These are phyloP conservation scores for Drosophila nikananu DNA, from an alignment of 1,140 invertebrate species.

Conservation along the genomic window DNA sequence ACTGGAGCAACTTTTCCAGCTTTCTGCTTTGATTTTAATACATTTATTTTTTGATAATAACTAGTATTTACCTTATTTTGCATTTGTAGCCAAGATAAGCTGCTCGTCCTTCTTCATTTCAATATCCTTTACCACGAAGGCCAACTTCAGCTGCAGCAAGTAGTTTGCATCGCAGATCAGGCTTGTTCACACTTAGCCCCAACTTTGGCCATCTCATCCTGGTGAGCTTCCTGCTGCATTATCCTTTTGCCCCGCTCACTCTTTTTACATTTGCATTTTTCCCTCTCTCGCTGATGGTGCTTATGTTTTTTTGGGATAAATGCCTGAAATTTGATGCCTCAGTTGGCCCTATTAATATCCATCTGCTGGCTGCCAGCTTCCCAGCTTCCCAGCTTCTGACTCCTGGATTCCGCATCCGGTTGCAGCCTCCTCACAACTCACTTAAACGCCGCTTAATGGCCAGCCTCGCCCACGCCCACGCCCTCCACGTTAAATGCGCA, in stretches of 20 bases:
- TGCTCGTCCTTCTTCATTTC: neutral
- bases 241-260: constrained; percentile 32
- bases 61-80: neutral
- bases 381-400: neutral
- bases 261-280: constrained; percentile 39
- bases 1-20: too few relatives aligned
- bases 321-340: constrained; percentile 41
- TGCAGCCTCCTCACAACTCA: constrained; percentile 17
- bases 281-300: neutral
- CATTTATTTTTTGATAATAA: neutral
- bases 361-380: neutral
- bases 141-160: constrained; percentile 20
- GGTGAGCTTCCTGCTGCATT: neutral
- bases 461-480: too few relatives aligned
- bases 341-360: constrained; percentile 35
- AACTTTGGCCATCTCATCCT: constrained; percentile 13
- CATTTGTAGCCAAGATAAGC: neutral
- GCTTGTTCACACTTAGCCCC: constrained; percentile 25
- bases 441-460: constrained; percentile 49
- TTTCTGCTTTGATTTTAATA: neutral
- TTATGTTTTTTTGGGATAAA: constrained; percentile 41
- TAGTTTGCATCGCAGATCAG: constrained; percentile 44
- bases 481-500: constrained; percentile 64
- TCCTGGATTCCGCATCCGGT: neutral
- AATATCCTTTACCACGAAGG: neutral